Percentiles rank a stretch among this genome's conserved stretches.
Conservation (phyloP, 2,888 invertebrate genomes). For the Seira sanloemensis region DNA sequence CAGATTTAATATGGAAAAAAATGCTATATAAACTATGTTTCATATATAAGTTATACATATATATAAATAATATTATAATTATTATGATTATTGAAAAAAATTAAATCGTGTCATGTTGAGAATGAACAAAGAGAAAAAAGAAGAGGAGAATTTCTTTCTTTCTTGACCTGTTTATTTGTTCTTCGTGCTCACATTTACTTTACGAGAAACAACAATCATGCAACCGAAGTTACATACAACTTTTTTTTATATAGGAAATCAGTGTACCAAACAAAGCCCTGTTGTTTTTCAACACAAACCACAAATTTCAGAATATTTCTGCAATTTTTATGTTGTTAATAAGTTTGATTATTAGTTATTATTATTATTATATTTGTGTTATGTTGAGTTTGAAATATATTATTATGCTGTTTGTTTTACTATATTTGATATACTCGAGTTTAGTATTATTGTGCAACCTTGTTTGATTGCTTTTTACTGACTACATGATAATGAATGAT, state of each 20-base stretch:
- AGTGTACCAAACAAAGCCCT: conserved; percentile 42
- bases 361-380: conserved; percentile 24
- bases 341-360: neutral
- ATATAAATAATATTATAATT: conserved; percentile 28
- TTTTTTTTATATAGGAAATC: conserved; percentile 36
- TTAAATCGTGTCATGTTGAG: neutral
- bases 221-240: conserved; percentile 54
- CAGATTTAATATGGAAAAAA: conserved; percentile 53
- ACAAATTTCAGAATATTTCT: conserved; percentile 26
- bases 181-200: conserved; percentile 2
- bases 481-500: neutral
- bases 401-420: neutral
- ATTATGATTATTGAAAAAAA: neutral
- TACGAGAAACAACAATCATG: conserved; percentile 54
- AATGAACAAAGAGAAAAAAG: too few species aligned
- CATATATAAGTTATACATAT: conserved; percentile 20
- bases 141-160: too few species aligned
- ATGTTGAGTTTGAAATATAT: conserved; percentile 13
- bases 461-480: conserved; percentile 15
- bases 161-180: too few species aligned
- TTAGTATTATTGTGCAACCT: conserved; percentile 31
- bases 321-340: neutral
- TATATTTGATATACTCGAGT: conserved; percentile 7
- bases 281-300: conserved; percentile 38
- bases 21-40: conserved; percentile 19